Percentiles rank a stretch among this genome's conserved stretches.
These are phyloP conservation scores for Myathropa florea DNA, from an alignment of 2,888 invertebrate species.

Conservation along the genomic window DNA sequence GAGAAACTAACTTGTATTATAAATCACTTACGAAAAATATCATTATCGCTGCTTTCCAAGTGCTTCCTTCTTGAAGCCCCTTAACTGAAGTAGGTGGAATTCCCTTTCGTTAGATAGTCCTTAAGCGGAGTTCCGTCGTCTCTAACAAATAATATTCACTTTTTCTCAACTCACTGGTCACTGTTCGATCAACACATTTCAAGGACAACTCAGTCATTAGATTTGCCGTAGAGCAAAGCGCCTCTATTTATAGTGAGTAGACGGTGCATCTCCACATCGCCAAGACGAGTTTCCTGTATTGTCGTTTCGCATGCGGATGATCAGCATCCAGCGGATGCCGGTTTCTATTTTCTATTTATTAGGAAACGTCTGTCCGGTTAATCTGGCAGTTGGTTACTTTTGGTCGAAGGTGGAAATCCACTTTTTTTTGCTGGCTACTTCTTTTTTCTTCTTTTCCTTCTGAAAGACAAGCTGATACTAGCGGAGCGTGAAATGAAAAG, in stretches of 20 bases:
- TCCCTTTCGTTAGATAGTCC: not conserved
- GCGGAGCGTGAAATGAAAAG: slow-evolving; percentile 54
- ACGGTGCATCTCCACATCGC: not conserved
- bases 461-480: slow-evolving; percentile 5
- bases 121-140: not conserved
- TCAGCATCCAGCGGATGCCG: slow-evolving; percentile 27
- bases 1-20: not conserved
- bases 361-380: slow-evolving; percentile 56
- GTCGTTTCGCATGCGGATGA: slow-evolving; percentile 28
- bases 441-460: not conserved
- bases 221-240: slow-evolving; percentile 73
- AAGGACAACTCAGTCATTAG: slow-evolving; percentile 80
- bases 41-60: slow-evolving; percentile 23
- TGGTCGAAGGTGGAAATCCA: slow-evolving; percentile 9
- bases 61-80: not conserved
- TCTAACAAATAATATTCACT: not conserved
- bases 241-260: slow-evolving; percentile 74
- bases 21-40: slow-evolving; percentile 55
- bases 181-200: slow-evolving; percentile 73
- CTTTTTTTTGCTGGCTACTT: not conserved
- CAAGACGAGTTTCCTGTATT: slow-evolving; percentile 54
- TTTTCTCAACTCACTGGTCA: slow-evolving; percentile 20
- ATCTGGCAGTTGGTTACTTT: slow-evolving; percentile 15
- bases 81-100: not conserved
- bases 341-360: slow-evolving; percentile 65